Evolutionary conservation across 2,888 invertebrate species (phyloP).

Genomic region (Zele albiditarsus): DNA sequence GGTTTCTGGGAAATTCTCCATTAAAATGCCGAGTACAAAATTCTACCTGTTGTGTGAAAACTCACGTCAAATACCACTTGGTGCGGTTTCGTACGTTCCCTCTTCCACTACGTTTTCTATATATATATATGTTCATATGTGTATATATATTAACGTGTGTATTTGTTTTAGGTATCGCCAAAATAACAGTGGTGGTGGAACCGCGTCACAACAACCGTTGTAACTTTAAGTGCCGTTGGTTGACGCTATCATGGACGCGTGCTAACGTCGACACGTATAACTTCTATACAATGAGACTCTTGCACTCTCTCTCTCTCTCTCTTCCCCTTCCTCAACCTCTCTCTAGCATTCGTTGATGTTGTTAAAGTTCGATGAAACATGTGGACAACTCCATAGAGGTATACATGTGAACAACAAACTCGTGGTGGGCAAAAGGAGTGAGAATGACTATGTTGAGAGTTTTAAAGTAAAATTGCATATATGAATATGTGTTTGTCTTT

Average conservation of each 20-base stretch:
- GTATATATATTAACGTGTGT: neutral
- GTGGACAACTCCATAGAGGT: neutral
- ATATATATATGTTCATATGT: neutral
- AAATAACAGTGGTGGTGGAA: slow-evolving; percentile 41
- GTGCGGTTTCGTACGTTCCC: slow-evolving; percentile 20
- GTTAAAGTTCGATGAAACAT: neutral
- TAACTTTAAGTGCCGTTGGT: slow-evolving; percentile 41
- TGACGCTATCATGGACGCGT: slow-evolving; percentile 40
- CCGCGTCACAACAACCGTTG: slow-evolving; percentile 37
- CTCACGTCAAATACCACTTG: slow-evolving; percentile 1
- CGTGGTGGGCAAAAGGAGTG: neutral
- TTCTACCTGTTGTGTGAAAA: slow-evolving; percentile 33
- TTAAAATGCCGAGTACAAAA: slow-evolving; percentile 25
- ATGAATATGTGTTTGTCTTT: neutral
- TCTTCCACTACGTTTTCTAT: slow-evolving; percentile 26
- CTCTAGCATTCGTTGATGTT: neutral
- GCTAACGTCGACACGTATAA: slow-evolving; percentile 29
- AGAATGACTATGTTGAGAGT: neutral
- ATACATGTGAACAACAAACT: neutral
- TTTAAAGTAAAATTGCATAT: neutral
- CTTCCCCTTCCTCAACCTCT: neutral
- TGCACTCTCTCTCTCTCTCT: too few relatives aligned
- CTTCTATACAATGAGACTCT: slow-evolving; percentile 23
- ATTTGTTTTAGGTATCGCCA: neutral
- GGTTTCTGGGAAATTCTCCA: neutral